Evolutionary conservation across 2,888 invertebrate species (phyloP), one percentile per base, ranked within the genome.

Genomic region (Oscheius sp.): DNA sequence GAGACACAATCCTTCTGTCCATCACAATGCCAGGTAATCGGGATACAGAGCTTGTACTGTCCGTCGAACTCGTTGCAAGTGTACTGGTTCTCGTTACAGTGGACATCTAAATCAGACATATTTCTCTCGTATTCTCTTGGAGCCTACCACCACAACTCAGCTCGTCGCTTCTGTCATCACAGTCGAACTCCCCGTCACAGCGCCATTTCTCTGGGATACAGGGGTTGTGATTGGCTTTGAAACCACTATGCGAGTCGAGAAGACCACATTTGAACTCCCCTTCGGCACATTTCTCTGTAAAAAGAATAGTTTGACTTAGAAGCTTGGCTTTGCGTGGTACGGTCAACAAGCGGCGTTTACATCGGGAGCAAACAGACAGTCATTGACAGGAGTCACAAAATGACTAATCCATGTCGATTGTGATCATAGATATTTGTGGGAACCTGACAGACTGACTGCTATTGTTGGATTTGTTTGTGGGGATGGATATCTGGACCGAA

Each of bases 181-280:
- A 88, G 63, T 87, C 87, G 47, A 78, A 79, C 62, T 87, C 86
- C 32, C 86, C 87, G 60, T 88, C 87, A 60, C 88, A 88, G 7
- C 75, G 72, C 88, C 88, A 88, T n/a, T 79, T 77, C 32, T 77
- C 59, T 3, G 86, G 86, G 62, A 88, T 83, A 70, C 88, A 88
- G 63, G 70, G 70, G 65, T 74, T 32, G 75, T 66, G 32, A 66
- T 62, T 47, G 66, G 68, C 50, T 48, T 71, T 42, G 53, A 37
- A 71, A 29, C 0, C 21, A 48, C 21, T 66, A 42, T 11, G 33
- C 29, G 21, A 7, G 21, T 63, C n/a, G 11, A 72, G 59, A 60
- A 63, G 73, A 5, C 76, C 78, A 47, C 81, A 82, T 59, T 79
- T 77, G 76, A 74, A 73, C 58, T 82, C 81, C 29, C 71, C 70